A percentile compares a stretch with the other conserved stretches of the same genome.
These are phyloP conservation scores for Lasioglossum vierecki DNA, from an alignment of 2,888 invertebrate species.

Conservation along the genomic window DNA sequence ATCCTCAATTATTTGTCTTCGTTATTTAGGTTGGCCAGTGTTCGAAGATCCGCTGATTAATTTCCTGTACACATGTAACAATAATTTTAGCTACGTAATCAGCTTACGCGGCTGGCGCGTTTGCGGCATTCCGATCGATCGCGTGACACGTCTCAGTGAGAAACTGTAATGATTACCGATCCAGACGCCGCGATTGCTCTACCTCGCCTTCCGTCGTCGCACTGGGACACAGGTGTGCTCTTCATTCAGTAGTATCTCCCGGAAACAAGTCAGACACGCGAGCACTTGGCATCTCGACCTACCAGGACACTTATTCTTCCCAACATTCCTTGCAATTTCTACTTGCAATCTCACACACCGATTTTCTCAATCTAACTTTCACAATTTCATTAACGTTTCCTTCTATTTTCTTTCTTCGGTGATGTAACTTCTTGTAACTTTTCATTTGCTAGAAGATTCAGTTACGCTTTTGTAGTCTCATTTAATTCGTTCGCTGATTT, in stretches of 20 bases:
- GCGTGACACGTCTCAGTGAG: background rate
- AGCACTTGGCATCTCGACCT: background rate
- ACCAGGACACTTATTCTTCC: background rate
- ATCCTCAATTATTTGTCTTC: background rate
- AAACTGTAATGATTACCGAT: background rate
- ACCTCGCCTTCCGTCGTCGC: background rate
- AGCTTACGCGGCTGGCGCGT: background rate
- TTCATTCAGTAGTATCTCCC: background rate
- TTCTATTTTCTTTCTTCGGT: background rate
- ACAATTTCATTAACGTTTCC: background rate
- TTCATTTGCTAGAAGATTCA: too few species aligned
- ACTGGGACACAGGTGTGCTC: background rate
- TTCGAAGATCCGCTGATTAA: background rate
- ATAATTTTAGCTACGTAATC: background rate
- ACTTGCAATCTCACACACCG: background rate
- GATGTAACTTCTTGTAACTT: background rate
- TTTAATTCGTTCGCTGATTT: background rate
- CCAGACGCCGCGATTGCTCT: background rate
- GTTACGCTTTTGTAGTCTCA: background rate
- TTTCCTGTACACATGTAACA: background rate
- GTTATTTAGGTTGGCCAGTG: background rate
- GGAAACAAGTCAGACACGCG: constrained; percentile 2
- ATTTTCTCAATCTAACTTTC: background rate
- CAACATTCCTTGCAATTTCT: background rate
- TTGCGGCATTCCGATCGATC: background rate